A percentile compares a stretch with the other conserved stretches of the same genome.
phyloP scores from a whole-genome alignment of 2,113 vertebrate species.

The Pleuronectes platessa region DNA sequence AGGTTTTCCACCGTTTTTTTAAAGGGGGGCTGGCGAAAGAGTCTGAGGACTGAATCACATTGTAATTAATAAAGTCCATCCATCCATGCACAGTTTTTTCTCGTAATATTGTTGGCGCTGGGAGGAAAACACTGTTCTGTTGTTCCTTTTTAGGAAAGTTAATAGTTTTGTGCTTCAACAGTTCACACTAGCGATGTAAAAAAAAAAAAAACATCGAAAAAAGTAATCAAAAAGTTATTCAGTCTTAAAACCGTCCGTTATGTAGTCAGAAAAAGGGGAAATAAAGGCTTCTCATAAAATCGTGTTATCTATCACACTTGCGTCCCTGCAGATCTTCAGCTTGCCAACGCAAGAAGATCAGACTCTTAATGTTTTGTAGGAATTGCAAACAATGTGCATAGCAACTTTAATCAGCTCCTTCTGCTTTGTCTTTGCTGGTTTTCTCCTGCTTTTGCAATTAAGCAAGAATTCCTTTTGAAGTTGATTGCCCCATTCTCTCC shows the following conservation, averaged over 20 bases:
- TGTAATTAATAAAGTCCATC: slow-evolving; percentile 76
- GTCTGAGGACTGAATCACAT: slow-evolving; percentile 52
- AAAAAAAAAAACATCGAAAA: slow-evolving; percentile 18
- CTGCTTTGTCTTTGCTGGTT: slow-evolving; percentile 57
- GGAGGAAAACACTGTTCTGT: slow-evolving; percentile 44
- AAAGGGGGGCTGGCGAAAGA: slow-evolving; percentile 35
- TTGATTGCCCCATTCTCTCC: slow-evolving; percentile 61
- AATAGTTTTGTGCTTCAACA: slow-evolving; percentile 34
- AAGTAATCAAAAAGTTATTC: slow-evolving; percentile 51
- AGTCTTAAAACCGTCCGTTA: slow-evolving; percentile 29
- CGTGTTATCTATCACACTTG: slow-evolving; percentile 9
- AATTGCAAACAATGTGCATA: slow-evolving; percentile 32
- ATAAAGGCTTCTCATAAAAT: slow-evolving; percentile 43
- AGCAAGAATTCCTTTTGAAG: slow-evolving; percentile 74
- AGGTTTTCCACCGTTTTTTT: slow-evolving; percentile 70
- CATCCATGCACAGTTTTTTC: slow-evolving; percentile 60
- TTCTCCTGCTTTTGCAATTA: slow-evolving; percentile 74
- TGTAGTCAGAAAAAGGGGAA: slow-evolving; percentile 23
- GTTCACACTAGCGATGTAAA: slow-evolving; percentile 30
- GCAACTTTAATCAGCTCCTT: slow-evolving; percentile 58
- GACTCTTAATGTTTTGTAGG: slow-evolving; percentile 16
- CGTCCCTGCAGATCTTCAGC: slow-evolving; percentile 11
- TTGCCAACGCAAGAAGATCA: slow-evolving; percentile 37
- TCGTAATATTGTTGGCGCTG: slow-evolving; percentile 38
- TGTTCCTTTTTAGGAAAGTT: slow-evolving; percentile 46